These are phyloP conservation scores for Orchesella cincta DNA, from an alignment of 1,140 invertebrate genomes.

Conservation along the genomic window DNA sequence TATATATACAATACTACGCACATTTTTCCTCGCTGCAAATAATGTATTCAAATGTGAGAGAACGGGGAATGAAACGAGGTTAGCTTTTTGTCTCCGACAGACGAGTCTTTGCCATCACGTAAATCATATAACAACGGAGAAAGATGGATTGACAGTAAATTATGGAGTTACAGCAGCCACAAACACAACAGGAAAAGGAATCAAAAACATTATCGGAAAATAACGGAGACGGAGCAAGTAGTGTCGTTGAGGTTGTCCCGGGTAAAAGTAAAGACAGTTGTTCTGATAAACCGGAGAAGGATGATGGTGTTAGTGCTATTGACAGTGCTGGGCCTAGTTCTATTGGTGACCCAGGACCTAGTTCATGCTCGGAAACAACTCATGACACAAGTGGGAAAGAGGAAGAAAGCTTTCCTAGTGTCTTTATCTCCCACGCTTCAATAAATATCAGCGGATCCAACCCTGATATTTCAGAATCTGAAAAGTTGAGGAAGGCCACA, in stretches of 20 bases:
- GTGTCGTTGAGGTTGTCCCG: neutral
- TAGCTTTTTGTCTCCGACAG: neutral
- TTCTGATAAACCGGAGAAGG: neutral
- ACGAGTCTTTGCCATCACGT: constrained; percentile 16
- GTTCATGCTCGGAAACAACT: neutral
- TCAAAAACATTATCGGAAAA: constrained; percentile 1
- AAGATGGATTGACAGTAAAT: constrained; percentile 15
- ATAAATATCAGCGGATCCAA: constrained; percentile 25
- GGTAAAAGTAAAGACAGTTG: neutral
- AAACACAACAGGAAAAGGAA: constrained; percentile 11
- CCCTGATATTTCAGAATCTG: constrained; percentile 19
- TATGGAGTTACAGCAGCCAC: neutral
- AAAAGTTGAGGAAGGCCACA: neutral
- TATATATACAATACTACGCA: neutral
- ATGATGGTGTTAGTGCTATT: constrained; percentile 9
- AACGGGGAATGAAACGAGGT: neutral
- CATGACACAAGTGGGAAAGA: constrained; percentile 9
- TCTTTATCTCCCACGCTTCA: constrained; percentile 26
- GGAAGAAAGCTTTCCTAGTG: constrained; percentile 16
- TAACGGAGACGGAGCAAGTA: neutral
- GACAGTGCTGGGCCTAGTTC: neutral
- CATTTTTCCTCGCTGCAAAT: neutral
- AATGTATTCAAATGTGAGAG: neutral
- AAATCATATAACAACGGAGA: neutral
- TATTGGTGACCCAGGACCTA: constrained; percentile 21